Base-by-base conservation (phyloP, 2,113 vertebrate species). In the Ceuthmochares aereus region DNA sequence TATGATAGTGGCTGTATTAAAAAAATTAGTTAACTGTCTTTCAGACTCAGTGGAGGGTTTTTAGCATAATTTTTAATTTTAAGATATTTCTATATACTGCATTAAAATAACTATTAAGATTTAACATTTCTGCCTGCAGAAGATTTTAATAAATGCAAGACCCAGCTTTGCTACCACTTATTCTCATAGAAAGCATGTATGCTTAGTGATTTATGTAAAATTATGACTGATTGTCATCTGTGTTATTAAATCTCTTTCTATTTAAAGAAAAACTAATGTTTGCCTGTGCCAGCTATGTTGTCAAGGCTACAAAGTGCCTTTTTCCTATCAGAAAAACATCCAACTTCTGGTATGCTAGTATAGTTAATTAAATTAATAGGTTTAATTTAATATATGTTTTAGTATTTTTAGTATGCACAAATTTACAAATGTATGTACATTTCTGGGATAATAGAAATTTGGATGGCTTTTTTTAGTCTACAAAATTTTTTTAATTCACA, bases 141-240 rank as follows among this genome's bases (percentile, higher is more conserved):
- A 92, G 60, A 66, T 26, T 6, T 55, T 86, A n/a, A 42, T 27
- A 16, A 27, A 69, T 89, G 7, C 37, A 84, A 89, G 30, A 23
- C 20, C 27, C 23, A 49, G 7, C 0, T 0, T 14, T 12, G 8
- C 30, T 84, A 18, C 4, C 4, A 22, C 2, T 67, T 76, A 69
- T 69, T 79, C 30, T 70, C 6, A 30, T 8, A 51, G 25, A 72
- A 73, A 47, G 8, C 73, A 49, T n/a, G 4, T 19, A 19, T 70
- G 4, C 6, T 90, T 12, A 49, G 8, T 62, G 40, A 80, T 8
- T 90, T 51, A 27, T 32, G 34, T 90, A 51, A 87, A 90, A 89
- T 51, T 63, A 20, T 0, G 9, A 66, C 34, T 63, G 6, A 87
- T 51, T 77, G 34, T 6, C 37, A 51, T 62, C 40, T 40, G 3